A percentile compares a stretch with the other conserved stretches of the same genome.
Conservation (phyloP, 2,888 invertebrate genomes). For the Dasypolia templi region DNA sequence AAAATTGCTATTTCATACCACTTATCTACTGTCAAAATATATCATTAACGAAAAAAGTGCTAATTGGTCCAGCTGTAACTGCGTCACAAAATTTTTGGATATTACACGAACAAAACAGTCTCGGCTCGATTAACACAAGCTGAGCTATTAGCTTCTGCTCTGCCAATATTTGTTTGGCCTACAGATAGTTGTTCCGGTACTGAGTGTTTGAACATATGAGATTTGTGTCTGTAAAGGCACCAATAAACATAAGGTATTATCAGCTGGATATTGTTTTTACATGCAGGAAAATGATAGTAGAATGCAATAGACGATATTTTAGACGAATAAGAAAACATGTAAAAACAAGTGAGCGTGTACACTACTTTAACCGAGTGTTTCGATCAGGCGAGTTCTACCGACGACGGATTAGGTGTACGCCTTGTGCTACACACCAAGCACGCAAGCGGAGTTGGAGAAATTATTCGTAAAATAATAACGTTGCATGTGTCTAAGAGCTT, state of each 20-base stretch:
- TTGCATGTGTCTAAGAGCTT: conserved; percentile 3
- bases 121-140: neutral
- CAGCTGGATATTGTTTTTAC: neutral
- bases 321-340: neutral
- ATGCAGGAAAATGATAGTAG: neutral
- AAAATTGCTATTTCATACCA: too few species aligned
- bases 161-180: conserved; percentile 19
- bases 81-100: neutral
- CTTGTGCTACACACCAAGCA: too few species aligned
- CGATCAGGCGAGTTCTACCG: neutral
- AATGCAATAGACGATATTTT: conserved; percentile 2
- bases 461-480: neutral
- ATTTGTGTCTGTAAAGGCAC: conserved; percentile 9
- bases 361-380: neutral
- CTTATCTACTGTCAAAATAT: neutral
- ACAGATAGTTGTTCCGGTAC: conserved; percentile 14
- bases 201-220: conserved; percentile 13
- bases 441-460: neutral
- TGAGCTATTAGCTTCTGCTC: neutral
- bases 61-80: neutral
- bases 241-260: conserved; percentile 3
- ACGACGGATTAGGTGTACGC: neutral
- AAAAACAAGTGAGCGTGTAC: neutral
- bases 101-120: neutral
- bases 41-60: neutral